Percentiles rank a stretch among this genome's conserved stretches.
Conservation (phyloP, 2,113 vertebrate genomes). For the Osmerus eperlanus region DNA sequence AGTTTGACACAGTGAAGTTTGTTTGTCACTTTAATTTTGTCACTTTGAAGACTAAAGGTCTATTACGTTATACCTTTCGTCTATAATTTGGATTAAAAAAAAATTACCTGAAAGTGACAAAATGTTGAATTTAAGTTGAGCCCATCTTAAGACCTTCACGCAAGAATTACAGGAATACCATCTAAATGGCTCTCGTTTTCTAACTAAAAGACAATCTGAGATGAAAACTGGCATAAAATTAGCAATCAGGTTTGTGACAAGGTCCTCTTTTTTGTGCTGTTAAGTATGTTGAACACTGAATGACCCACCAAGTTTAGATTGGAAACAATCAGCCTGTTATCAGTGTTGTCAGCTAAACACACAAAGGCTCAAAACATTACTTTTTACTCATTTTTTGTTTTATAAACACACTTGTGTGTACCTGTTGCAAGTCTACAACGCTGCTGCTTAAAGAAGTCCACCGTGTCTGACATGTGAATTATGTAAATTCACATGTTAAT, state of each 20-base stretch:
- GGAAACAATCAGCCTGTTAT: not conserved
- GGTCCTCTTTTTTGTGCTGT: conserved; percentile 8
- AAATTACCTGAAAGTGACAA: too few relatives aligned
- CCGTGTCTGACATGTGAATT: conserved; percentile 19
- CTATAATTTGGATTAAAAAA: too few relatives aligned
- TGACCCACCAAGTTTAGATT: not conserved
- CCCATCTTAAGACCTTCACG: too few relatives aligned
- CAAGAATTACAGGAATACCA: too few relatives aligned
- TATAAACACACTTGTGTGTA: not conserved
- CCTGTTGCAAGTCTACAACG: conserved; percentile 3
- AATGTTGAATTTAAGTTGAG: too few relatives aligned
- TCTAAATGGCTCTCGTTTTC: too few relatives aligned
- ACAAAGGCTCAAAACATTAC: conserved; percentile 2
- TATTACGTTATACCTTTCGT: too few relatives aligned
- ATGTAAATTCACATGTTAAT: too few relatives aligned
- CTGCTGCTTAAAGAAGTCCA: conserved; percentile 20
- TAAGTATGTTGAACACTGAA: conserved; percentile 11
- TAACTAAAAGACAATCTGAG: conserved; percentile 1
- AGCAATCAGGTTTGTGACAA: not conserved
- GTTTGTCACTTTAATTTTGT: too few relatives aligned
- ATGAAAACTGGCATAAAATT: conserved; percentile 5
- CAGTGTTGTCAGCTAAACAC: conserved; percentile 17
- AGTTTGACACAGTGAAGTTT: too few relatives aligned
- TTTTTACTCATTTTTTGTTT: conserved; percentile 2
- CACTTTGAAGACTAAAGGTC: too few relatives aligned